These are phyloP conservation scores for Xiphophorus maculatus DNA, from an alignment of 2,113 vertebrate species.

Conservation along the genomic window DNA sequence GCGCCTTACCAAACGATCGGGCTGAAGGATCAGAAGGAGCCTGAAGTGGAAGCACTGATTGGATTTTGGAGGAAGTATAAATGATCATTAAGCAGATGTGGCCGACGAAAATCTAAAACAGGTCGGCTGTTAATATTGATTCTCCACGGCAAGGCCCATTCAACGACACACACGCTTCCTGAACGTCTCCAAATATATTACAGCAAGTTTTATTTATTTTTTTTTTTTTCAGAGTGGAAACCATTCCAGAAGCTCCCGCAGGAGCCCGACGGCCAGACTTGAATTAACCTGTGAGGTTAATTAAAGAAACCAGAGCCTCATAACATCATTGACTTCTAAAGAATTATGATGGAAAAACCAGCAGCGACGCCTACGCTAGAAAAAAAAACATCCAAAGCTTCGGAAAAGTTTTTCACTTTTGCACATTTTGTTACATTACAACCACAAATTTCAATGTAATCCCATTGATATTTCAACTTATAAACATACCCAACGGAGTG, in stretches of 20 bases:
- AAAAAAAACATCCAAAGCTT: not conserved
- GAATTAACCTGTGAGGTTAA: not conserved
- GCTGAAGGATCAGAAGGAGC: not conserved
- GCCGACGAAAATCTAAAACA: not conserved
- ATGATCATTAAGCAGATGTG: not conserved
- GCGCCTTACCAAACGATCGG: not conserved
- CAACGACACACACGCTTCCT: not conserved
- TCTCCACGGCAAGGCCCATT: not conserved
- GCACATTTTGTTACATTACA: not conserved
- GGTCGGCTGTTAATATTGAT: not conserved
- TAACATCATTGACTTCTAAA: no score
- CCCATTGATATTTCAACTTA: not conserved
- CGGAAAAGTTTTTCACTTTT: not conserved
- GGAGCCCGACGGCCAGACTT: not conserved
- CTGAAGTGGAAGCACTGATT: not conserved
- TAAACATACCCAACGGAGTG: not conserved
- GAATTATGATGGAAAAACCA: no score
- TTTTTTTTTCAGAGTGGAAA: no score
- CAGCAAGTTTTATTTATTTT: not conserved
- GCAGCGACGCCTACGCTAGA: no score
- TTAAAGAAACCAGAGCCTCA: not conserved
- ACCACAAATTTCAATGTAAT: not conserved
- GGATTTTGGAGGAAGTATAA: not conserved
- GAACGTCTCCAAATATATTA: no score
- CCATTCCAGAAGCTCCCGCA: no score